Percentiles rank a stretch among this genome's conserved stretches.
These are phyloP conservation scores for Leptinotarsa texana DNA, from an alignment of 1,140 invertebrate genomes.

Conservation along the genomic window DNA sequence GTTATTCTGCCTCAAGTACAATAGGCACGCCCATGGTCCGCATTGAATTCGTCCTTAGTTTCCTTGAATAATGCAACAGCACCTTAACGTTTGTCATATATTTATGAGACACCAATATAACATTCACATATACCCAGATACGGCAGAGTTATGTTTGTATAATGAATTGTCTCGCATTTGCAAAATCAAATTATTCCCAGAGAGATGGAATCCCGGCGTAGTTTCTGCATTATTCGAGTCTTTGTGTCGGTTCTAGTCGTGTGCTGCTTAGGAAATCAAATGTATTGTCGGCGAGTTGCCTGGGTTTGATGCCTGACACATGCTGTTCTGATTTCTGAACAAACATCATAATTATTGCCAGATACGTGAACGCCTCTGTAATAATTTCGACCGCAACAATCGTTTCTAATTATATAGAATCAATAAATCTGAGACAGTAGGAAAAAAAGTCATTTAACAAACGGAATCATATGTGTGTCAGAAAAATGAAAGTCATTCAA, in stretches of 20 bases:
- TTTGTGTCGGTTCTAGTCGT: conserved; percentile 4
- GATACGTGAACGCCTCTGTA: conserved; percentile 5
- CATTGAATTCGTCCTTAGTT: not conserved
- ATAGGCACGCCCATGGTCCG: not conserved
- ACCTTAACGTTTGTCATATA: conserved; percentile 1
- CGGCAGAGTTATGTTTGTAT: not conserved
- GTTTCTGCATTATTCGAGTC: conserved; percentile 20
- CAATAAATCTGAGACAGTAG: not conserved
- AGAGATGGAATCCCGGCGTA: conserved; percentile 20
- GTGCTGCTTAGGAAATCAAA: conserved; percentile 33
- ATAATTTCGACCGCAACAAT: conserved; percentile 14
- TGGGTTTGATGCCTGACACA: conserved; percentile 32
- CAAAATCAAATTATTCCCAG: conserved; percentile 29
- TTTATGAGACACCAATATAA: conserved; percentile 6
- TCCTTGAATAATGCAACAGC: conserved; percentile 1
- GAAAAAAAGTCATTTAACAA: not conserved
- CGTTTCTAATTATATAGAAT: conserved; percentile 19
- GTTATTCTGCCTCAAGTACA: no score
- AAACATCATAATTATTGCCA: conserved; percentile 31
- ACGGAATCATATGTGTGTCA: not conserved
- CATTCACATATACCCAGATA: not conserved
- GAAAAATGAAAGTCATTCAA: not conserved
- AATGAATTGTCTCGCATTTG: conserved; percentile 21
- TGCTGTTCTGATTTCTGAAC: conserved; percentile 34
- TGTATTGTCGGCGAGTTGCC: conserved; percentile 24